Conservation (phyloP, 2,113 vertebrate species). For the Entelurus aequoreus region DNA sequence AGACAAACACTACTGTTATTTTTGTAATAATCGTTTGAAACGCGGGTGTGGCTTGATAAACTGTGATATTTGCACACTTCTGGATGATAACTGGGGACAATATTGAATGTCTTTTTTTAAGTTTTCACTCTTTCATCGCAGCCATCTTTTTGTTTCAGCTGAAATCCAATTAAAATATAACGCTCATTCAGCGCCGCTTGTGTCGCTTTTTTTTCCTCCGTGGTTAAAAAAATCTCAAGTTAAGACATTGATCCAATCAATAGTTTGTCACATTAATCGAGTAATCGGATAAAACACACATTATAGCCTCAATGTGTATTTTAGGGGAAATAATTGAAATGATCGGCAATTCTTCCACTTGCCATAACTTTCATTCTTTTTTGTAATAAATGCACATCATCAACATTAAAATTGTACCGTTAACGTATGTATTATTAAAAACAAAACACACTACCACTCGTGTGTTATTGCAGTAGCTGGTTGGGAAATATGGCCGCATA, state of each 20-base stretch:
- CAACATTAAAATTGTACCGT: too few species aligned
- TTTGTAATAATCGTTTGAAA: not conserved
- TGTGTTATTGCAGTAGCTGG: too few species aligned
- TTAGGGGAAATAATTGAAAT: too few species aligned
- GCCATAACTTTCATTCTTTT: too few species aligned
- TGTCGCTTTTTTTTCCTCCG: not conserved
- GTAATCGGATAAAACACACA: too few species aligned
- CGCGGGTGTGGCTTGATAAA: not conserved
- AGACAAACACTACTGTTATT: not conserved
- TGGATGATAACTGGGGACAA: constrained; percentile 3
- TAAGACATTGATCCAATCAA: not conserved
- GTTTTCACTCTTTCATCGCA: not conserved
- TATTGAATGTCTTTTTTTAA: constrained; percentile 21
- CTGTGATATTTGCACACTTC: constrained; percentile 30
- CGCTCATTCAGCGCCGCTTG: not conserved
- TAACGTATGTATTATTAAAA: too few species aligned
- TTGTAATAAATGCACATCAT: too few species aligned
- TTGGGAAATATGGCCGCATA: too few species aligned
- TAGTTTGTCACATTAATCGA: too few species aligned
- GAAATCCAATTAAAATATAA: constrained; percentile 15
- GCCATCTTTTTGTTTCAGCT: constrained; percentile 5
- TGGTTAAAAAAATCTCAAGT: not conserved
- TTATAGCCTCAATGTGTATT: too few species aligned
- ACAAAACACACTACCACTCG: too few species aligned
- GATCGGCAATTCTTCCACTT: too few species aligned